Conservation (phyloP, 2,113 vertebrate genomes). For the Cnemophilus loriae region DNA sequence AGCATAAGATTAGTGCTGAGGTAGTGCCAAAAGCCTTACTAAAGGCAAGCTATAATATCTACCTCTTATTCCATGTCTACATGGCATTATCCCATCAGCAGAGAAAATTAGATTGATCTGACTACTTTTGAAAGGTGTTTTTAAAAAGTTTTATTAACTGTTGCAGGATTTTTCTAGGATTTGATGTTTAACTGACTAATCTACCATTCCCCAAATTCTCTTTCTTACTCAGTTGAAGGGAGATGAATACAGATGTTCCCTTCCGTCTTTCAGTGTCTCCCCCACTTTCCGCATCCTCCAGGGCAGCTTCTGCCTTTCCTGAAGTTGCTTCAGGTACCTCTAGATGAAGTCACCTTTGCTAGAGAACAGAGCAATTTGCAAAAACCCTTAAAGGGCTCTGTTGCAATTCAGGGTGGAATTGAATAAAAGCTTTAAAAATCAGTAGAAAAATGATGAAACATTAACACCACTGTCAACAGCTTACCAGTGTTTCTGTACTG, state of each 20-base stretch:
- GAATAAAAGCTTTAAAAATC: not conserved
- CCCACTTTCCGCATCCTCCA: not conserved
- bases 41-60: not conserved
- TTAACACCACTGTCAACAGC: not conserved
- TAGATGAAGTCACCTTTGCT: not conserved
- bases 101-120: not conserved
- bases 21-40: not conserved
- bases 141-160: not conserved
- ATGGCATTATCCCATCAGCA: not conserved
- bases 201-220: not conserved
- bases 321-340: not conserved
- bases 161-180: not conserved
- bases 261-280: not conserved
- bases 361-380: not conserved
- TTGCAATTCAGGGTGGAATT: not conserved
- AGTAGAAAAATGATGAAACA: not conserved
- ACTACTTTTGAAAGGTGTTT: not conserved
- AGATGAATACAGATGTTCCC: not conserved
- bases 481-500: not conserved
- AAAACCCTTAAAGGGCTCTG: not conserved
- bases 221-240: not conserved
- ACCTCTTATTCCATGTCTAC: not conserved
- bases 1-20: not conserved
- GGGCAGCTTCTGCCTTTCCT: not conserved
- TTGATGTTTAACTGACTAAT: not conserved